A percentile compares a stretch with the other conserved stretches of the same genome.
Conservation (phyloP, 1,140 invertebrate genomes). For the Tigriopus japonicus region DNA sequence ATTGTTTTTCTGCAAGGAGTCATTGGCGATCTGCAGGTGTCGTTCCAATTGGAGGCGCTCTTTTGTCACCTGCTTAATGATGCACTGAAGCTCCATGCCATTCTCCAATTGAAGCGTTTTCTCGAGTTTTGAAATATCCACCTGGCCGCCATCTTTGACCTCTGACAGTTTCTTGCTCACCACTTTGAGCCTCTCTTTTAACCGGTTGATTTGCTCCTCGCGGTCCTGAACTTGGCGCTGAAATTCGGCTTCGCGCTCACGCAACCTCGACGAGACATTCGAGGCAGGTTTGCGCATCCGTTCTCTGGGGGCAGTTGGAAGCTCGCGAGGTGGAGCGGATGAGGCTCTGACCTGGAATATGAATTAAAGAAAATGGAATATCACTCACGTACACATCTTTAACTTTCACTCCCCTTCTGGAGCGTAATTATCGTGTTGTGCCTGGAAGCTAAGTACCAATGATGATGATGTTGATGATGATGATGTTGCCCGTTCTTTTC, state of each 20-base stretch:
- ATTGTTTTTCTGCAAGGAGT: conserved; percentile 17
- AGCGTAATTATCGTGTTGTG: too few relatives aligned
- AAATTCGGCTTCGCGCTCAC: conserved; percentile 24
- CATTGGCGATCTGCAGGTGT: conserved; percentile 22
- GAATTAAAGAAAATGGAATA: too few relatives aligned
- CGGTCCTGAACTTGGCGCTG: conserved; percentile 27
- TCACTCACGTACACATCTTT: too few relatives aligned
- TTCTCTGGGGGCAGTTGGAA: background rate
- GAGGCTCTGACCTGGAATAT: background rate
- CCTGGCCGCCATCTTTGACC: background rate
- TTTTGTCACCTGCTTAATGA: conserved; percentile 25
- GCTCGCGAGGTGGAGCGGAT: conserved; percentile 3
- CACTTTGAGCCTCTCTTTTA: conserved; percentile 26
- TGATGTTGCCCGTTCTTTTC: too few relatives aligned
- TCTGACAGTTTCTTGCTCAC: conserved; percentile 19
- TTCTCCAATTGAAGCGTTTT: conserved; percentile 18
- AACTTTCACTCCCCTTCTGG: too few relatives aligned
- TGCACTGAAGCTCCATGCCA: conserved; percentile 26
- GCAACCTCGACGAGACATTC: conserved; percentile 13
- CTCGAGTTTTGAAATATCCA: background rate
- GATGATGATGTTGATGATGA: too few relatives aligned
- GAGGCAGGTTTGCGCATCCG: background rate
- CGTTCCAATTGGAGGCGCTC: conserved; percentile 31
- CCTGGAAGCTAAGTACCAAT: too few relatives aligned
- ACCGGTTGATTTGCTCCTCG: conserved; percentile 27